Evolutionary conservation across 2,113 vertebrate genomes (phyloP).

Genomic region (Micromys minutus): DNA sequence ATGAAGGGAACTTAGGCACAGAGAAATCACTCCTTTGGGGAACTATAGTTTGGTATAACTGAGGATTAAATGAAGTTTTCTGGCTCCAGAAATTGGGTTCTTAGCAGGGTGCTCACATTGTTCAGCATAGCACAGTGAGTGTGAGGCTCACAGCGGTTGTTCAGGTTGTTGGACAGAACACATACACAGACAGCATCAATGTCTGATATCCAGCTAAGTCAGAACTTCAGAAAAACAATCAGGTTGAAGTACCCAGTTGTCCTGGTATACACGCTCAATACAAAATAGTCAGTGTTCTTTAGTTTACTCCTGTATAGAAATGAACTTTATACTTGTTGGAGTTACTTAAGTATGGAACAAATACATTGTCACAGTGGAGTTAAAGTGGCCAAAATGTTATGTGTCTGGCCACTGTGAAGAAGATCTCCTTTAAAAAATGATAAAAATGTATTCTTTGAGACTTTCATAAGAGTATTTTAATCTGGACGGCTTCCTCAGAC

Average conservation of each 20-base stretch:
- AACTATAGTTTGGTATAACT: neutral
- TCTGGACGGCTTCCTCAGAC: neutral
- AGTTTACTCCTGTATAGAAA: slow-evolving; percentile 22
- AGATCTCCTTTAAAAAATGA: neutral
- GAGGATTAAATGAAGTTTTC: neutral
- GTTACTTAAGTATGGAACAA: neutral
- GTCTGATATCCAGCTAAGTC: neutral
- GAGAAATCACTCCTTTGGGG: neutral
- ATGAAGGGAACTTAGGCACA: neutral
- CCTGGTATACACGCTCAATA: neutral
- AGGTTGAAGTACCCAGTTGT: neutral
- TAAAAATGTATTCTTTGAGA: neutral
- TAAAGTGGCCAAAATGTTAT: neutral
- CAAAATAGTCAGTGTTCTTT: neutral
- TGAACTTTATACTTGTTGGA: neutral
- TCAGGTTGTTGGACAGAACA: neutral
- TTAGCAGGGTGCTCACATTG: neutral
- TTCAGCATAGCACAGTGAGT: neutral
- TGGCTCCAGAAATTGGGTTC: neutral
- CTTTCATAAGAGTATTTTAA: neutral
- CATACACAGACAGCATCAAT: neutral
- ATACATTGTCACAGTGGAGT: neutral
- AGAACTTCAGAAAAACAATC: slow-evolving; percentile 24
- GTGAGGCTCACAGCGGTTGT: neutral
- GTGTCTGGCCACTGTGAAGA: neutral